Evolutionary conservation across 2,113 vertebrate genomes (phyloP), one percentile per base, ranked within the genome.

Genomic region (Sakesphorus luctuosus): DNA sequence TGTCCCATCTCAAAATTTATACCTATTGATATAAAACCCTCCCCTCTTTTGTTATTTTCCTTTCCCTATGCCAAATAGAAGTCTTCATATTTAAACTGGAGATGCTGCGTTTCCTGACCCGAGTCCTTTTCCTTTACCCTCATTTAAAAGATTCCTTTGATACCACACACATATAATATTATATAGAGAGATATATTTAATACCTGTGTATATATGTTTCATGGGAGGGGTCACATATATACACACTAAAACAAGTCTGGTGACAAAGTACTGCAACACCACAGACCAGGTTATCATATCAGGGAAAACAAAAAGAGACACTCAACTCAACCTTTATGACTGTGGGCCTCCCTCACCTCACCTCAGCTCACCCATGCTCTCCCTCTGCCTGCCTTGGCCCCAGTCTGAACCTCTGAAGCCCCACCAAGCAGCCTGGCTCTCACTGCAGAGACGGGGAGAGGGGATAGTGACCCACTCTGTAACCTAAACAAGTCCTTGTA

Each of bases 121-220:
- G 95, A 97, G 97, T 97, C 97, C 97, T 98, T 97, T 97, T 96
- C 97, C 97, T 97, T 98, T 97, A 96, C 90, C 95, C 87, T 98
- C 94, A 83, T 94, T 94, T 96, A 94, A 97, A 97, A 96, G 97
- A 97, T 95, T 96, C 89, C 71, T 97, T 96, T 4, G 84, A 98
- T 98, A 98, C 98, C 98, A 98, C 98, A 98, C 97, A 98, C 98
- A 96, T 98, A 98, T 98, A 97, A 97, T 98, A 98, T 98, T 98
- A 98, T 98, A 98, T 98, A 98, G 94, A 98, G 98, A 47, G 19
- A 98, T 98, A 98, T 98, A 98, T 98, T 98, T 98, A 98, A 98
- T 98, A 98, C 96, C 96, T 97, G 98, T 98, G 98, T 98, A 98
- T 98, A 98, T 98, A 98, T 98, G 98, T 85, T 97, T 98, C 96